Conservation (phyloP, 2,797 vertebrate species). For the Aldrovandia affinis region DNA sequence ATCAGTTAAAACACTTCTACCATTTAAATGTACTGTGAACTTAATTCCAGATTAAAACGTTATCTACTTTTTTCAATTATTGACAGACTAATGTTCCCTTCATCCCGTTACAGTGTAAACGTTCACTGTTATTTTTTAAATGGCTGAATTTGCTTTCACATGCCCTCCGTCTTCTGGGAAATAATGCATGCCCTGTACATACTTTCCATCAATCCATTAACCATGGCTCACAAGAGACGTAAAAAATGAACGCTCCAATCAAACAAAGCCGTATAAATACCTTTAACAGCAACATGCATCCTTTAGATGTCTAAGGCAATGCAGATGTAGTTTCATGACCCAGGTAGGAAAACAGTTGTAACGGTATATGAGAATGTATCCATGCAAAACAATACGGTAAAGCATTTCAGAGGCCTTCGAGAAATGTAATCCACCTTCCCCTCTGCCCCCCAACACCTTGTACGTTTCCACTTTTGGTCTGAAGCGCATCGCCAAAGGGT, state of each 20-base stretch:
- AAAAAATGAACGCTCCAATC: not conserved
- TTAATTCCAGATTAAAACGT: not conserved
- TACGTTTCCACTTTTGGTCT: slow-evolving; percentile 12
- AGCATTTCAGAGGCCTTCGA: slow-evolving; percentile 52
- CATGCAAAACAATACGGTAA: not conserved
- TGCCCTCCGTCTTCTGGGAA: not conserved
- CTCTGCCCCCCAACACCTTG: too few species aligned
- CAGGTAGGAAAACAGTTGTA: not conserved
- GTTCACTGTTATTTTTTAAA: not conserved
- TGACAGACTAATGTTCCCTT: not conserved
- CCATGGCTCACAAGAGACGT: not conserved
- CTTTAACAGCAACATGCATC: not conserved
- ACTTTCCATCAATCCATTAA: not conserved
- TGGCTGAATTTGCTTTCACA: not conserved
- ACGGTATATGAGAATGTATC: slow-evolving; percentile 4
- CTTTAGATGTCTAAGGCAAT: not conserved
- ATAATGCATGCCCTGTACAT: not conserved
- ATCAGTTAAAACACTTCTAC: not conserved
- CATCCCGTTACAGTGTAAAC: not conserved
- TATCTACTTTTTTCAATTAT: not conserved
- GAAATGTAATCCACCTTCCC: slow-evolving; percentile 4
- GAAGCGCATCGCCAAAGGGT: slow-evolving; percentile 35
- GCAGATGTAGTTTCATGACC: not conserved
- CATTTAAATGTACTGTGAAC: not conserved
- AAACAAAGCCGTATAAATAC: not conserved